A percentile compares a stretch with the other conserved stretches of the same genome.
phyloP scores from a whole-genome alignment of 2,797 vertebrate species.

The Threskiornis aethiopicus region DNA sequence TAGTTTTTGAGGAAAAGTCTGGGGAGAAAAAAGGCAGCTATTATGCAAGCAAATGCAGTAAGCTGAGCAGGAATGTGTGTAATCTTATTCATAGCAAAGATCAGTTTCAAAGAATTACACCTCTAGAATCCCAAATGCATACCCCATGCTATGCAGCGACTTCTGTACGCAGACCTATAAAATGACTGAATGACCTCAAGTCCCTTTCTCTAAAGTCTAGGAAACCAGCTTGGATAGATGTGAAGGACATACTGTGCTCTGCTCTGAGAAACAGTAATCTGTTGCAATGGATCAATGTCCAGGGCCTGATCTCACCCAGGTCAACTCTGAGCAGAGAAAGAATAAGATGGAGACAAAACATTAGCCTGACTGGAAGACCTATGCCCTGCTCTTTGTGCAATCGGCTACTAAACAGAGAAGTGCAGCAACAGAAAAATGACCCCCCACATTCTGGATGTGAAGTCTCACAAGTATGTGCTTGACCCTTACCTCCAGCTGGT shows the following conservation, averaged over 20 bases:
- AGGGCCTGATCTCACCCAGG: neutral
- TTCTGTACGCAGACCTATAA: neutral
- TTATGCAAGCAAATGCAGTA: conserved; percentile 38
- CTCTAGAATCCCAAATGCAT: conserved; percentile 14
- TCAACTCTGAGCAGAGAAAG: neutral
- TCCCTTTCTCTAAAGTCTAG: neutral
- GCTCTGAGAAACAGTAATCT: neutral
- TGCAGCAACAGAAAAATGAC: neutral
- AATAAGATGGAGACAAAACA: neutral
- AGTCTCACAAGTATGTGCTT: neutral
- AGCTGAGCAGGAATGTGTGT: conserved; percentile 28
- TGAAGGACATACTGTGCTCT: neutral
- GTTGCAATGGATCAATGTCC: neutral
- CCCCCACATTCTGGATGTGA: rapidly evolving
- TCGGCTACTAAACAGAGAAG: neutral
- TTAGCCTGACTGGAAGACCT: neutral
- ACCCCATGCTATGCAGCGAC: neutral
- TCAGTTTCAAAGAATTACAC: conserved; percentile 41
- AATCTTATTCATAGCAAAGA: conserved; percentile 24
- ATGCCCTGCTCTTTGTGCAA: neutral
- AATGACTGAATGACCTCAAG: neutral
- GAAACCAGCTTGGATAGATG: neutral
- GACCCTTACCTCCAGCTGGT: conserved; percentile 84
- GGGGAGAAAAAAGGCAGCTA: conserved; percentile 24
- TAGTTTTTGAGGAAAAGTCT: conserved; percentile 49